Evolutionary conservation across 2,113 vertebrate species (phyloP).

Genomic region (Dasypus novemcinctus): DNA sequence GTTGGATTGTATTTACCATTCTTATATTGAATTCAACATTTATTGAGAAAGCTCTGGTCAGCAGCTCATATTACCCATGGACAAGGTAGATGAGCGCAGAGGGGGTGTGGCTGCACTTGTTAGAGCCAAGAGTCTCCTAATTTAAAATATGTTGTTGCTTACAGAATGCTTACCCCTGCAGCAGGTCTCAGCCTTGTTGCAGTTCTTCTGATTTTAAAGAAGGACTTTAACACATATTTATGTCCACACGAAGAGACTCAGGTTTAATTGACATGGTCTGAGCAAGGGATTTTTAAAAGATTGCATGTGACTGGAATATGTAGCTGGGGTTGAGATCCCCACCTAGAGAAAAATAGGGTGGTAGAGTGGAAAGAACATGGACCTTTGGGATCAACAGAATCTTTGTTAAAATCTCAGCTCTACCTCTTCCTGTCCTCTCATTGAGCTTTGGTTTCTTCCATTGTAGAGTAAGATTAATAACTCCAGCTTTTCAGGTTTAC

Average conservation of each 20-base stretch:
- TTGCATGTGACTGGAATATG: background rate
- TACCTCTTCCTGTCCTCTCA: background rate
- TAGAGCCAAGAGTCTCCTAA: accelerated
- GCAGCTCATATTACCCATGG: background rate
- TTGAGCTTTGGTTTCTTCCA: background rate
- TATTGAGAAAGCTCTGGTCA: background rate
- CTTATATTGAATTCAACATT: background rate
- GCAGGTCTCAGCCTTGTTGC: background rate
- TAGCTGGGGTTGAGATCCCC: background rate
- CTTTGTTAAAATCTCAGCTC: background rate
- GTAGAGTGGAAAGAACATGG: accelerated
- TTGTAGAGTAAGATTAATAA: background rate
- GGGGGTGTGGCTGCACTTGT: background rate
- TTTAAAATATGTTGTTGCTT: background rate
- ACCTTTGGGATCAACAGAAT: accelerated
- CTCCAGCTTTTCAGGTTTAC: background rate
- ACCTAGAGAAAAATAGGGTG: background rate
- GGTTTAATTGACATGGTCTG: background rate
- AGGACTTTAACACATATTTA: background rate
- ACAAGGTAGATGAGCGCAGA: background rate
- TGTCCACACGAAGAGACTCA: background rate
- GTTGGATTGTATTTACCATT: background rate
- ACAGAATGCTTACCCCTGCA: accelerated
- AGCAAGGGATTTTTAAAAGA: background rate
- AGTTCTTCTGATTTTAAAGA: background rate